These are phyloP conservation scores for Acanthis flammea DNA, from an alignment of 2,797 vertebrate genomes.

Conservation along the genomic window DNA sequence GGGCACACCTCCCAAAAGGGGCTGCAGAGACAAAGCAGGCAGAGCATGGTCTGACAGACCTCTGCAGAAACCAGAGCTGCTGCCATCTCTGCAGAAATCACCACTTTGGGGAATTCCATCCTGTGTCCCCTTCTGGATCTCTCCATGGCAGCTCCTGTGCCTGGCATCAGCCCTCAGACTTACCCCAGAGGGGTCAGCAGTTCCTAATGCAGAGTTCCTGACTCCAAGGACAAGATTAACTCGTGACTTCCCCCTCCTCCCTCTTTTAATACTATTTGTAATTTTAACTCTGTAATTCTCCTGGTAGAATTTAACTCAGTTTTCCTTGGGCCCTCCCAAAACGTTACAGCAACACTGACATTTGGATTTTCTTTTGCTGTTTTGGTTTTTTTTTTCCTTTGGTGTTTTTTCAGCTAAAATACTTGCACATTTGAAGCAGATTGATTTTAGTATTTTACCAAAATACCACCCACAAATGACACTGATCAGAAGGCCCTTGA, in stretches of 20 bases:
- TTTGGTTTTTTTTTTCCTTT: not conserved
- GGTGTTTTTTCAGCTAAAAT: not conserved
- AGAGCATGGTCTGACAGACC: not conserved
- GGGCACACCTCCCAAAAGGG: not conserved
- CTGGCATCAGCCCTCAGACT: not conserved
- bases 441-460: not conserved
- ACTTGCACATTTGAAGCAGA: not conserved
- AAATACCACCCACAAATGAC: not conserved
- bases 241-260: not conserved
- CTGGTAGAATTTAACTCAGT: not conserved
- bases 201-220: not conserved
- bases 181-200: not conserved
- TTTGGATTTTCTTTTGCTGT: not conserved
- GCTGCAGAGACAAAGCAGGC: not conserved
- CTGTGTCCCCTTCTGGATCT: not conserved
- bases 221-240: not conserved
- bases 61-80: not conserved
- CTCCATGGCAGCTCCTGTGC: not conserved
- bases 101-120: not conserved
- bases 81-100: not conserved
- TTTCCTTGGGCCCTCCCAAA: not conserved
- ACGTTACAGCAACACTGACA: not conserved
- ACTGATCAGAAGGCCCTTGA: not conserved
- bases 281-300: conserved; percentile 24
- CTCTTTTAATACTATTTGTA: not conserved